Conservation (phyloP, 2,113 vertebrate genomes). For the Cardinalis cardinalis region DNA sequence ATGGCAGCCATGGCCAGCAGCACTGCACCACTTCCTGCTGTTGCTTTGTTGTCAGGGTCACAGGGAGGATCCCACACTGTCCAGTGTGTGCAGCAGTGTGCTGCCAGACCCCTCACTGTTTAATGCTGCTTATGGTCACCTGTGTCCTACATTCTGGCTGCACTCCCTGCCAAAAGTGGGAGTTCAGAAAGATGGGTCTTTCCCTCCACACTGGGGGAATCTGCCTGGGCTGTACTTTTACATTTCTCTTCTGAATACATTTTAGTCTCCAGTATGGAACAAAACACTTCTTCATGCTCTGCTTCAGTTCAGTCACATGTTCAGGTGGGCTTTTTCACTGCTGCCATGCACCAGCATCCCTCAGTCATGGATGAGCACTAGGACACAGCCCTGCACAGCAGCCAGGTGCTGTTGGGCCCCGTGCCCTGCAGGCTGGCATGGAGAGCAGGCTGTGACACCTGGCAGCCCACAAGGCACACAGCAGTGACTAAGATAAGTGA, state of each 20-base stretch:
- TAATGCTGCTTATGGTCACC: not conserved
- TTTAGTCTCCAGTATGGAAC: not conserved
- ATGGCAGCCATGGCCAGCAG: not conserved
- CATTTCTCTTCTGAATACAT: not conserved
- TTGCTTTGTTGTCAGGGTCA: not conserved
- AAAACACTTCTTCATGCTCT: not conserved
- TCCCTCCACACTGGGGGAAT: not conserved
- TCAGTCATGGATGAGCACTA: not conserved
- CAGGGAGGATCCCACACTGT: not conserved
- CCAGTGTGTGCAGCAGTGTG: not conserved
- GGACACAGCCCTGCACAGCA: not conserved
- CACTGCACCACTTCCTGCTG: not conserved
- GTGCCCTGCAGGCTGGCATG: rapidly evolving
- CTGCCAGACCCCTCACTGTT: not conserved
- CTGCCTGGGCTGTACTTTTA: not conserved
- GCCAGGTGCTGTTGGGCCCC: not conserved
- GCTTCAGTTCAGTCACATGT: not conserved
- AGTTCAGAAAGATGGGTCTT: not conserved
- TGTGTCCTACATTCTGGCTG: not conserved
- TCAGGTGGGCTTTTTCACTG: not conserved
- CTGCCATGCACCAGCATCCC: not conserved
- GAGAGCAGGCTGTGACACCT: not conserved
- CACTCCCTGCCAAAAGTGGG: not conserved
- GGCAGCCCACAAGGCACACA: not conserved
- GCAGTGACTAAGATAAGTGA: not conserved